phyloP scores from a whole-genome alignment of 1,140 invertebrate species.

The Trachymyrmex septentrionalis region DNA sequence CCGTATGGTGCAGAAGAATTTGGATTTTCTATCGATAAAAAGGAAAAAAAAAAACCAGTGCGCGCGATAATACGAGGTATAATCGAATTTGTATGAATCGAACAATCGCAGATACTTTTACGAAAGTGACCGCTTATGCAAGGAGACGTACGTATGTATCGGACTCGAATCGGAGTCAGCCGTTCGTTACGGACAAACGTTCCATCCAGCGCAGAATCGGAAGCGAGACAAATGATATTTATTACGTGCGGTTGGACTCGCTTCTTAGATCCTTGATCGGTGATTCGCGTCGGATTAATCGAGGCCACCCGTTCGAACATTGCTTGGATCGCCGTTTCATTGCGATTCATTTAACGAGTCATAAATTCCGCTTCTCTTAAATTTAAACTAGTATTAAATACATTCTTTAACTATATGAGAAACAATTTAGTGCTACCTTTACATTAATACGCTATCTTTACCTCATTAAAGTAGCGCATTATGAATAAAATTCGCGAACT shows the following conservation, averaged over 20 bases:
- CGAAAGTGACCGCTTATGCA: background rate
- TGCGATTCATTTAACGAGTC: constrained; percentile 50
- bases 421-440: background rate
- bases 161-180: constrained; percentile 1
- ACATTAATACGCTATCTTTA: too few species aligned
- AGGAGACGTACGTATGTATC: constrained; percentile 22
- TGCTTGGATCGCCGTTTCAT: constrained; percentile 28
- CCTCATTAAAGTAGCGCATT: background rate
- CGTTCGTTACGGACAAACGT: constrained; percentile 21
- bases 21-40: background rate
- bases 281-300: constrained; percentile 72
- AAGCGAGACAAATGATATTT: constrained; percentile 79
- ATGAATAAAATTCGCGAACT: too few species aligned
- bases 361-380: constrained; percentile 27
- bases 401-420: background rate
- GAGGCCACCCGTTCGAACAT: constrained; percentile 44
- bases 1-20: background rate
- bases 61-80: background rate
- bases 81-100: background rate
- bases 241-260: constrained; percentile 66
- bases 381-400: background rate
- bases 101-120: constrained; percentile 5
- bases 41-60: too few species aligned
- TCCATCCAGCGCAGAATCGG: constrained; percentile 57
- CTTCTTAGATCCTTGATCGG: constrained; percentile 74